A percentile compares a stretch with the other conserved stretches of the same genome.
Conservation (phyloP, 2,797 vertebrate species). For the Myotis vivesi region DNA sequence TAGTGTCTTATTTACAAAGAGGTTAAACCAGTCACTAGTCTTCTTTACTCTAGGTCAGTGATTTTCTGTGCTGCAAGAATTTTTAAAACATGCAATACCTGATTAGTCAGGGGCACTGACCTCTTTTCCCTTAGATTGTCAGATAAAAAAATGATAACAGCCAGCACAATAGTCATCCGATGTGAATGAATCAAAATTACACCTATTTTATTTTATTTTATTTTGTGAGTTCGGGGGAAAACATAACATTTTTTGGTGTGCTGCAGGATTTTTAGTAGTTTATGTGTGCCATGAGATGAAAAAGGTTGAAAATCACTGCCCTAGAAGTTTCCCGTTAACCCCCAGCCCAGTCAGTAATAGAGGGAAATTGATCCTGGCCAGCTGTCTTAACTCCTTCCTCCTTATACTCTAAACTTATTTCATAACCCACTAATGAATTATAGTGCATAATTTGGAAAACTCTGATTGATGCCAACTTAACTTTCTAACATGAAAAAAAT, state of each 20-base stretch:
- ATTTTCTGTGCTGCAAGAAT: background rate
- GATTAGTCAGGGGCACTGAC: background rate
- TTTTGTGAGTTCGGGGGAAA: background rate
- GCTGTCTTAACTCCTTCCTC: background rate
- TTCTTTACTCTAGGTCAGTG: background rate
- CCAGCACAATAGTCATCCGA: background rate
- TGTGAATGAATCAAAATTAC: background rate
- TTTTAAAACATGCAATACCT: background rate
- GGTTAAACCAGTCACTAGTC: background rate
- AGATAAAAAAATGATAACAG: background rate
- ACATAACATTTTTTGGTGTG: background rate
- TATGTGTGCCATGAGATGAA: background rate
- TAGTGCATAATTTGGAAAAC: background rate
- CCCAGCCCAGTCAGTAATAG: background rate
- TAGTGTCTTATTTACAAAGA: background rate
- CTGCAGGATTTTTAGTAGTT: background rate
- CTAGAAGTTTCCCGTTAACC: background rate
- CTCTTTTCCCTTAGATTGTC: background rate
- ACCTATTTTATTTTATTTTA: background rate
- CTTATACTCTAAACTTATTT: background rate
- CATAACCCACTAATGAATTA: background rate
- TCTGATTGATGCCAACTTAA: background rate
- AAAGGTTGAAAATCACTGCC: background rate
- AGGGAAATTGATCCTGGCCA: background rate
- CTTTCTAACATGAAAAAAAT: slow-evolving; percentile 16